Percentiles rank a stretch among this genome's conserved stretches.
These are phyloP conservation scores for Tethya wilhelma DNA, from an alignment of 37 sponge, comb jelly and placozoan genomes.

Conservation along the genomic window DNA sequence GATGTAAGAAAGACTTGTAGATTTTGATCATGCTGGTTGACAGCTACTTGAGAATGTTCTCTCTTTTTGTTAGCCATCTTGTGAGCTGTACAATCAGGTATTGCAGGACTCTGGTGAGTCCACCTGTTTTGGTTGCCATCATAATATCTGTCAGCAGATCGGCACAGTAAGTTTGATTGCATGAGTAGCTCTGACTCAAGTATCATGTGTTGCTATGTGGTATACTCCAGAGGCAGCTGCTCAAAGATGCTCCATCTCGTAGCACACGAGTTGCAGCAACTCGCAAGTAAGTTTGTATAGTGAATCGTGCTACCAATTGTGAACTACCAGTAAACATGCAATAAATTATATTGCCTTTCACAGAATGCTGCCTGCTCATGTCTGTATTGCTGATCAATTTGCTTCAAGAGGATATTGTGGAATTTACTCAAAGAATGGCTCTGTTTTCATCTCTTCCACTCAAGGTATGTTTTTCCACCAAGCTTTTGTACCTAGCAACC, in stretches of 20 bases:
- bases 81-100: slow-evolving; percentile 21
- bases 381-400: slow-evolving; percentile 14
- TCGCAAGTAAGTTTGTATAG: background rate
- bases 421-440: slow-evolving; percentile 50
- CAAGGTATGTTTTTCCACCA: slow-evolving; percentile 41
- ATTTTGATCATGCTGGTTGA: too few species aligned
- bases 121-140: background rate
- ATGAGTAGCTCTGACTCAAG: background rate
- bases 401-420: slow-evolving; percentile 63
- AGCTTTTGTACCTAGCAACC: background rate
- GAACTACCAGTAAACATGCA: too few species aligned
- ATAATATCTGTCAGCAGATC: slow-evolving; percentile 13
- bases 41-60: too few species aligned
- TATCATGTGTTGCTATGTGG: background rate
- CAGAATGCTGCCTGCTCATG: slow-evolving; percentile 41
- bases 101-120: background rate
- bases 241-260: background rate
- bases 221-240: background rate
- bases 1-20: too few species aligned
- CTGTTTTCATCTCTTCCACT: slow-evolving; percentile 42
- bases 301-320: too few species aligned
- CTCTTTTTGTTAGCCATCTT: slow-evolving; percentile 3
- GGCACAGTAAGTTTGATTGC: background rate
- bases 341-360: too few species aligned
- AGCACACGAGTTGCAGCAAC: background rate